Base-by-base conservation (phyloP, 2,113 vertebrate species). In the Mellivora capensis region DNA sequence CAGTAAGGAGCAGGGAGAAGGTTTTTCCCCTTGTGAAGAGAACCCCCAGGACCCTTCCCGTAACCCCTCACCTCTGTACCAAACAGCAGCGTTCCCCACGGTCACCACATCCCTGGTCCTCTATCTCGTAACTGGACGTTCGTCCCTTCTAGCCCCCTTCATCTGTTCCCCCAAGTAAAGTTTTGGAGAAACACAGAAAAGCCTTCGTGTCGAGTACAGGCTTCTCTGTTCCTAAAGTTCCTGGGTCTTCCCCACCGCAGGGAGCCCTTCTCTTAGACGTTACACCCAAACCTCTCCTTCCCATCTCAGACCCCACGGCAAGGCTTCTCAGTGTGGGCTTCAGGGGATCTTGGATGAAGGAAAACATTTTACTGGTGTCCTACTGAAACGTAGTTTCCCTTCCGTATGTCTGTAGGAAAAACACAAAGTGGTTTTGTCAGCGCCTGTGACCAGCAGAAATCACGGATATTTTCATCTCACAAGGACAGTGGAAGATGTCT, bases 61-160 rank as follows among this genome's bases (percentile, higher is more conserved):
- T 49, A 6, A 49, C 29, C 18, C 9, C 31, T 52, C 3, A 2
- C 76, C 76, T n/a, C 20, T 5, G 0, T n/a, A 52, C 0, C 18
- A n/a, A 10, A 34, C 0, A 3, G 76, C 31, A 3, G 10, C 5
- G 3, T 49, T 79, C 6, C 21, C 9, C 10, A 1, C 0, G 4
- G 31, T 52, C 18, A 12, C 31, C 76, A 13, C 0, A 1, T 31
- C 76, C 31, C 31, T 20, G 17, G 17, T 34, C 4, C 44, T 49
- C 49, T 11, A 1, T 21, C 17, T 52, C 9, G 0, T 3, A 52
- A 21, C 76, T 34, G 31, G 76, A 17, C 6, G 31, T 21, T 34
- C 1, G 76, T n/a, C 17, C 47, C 47, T n/a, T 20, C 29, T 4
- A 31, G n/a, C 47, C 31, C 47, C 47, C 29, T 13, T 79, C 18